Percentiles rank a stretch among this genome's conserved stretches.
Evolutionary conservation across 2,888 invertebrate genomes (phyloP).

Genomic region (Andrena haemorrhoa): DNA sequence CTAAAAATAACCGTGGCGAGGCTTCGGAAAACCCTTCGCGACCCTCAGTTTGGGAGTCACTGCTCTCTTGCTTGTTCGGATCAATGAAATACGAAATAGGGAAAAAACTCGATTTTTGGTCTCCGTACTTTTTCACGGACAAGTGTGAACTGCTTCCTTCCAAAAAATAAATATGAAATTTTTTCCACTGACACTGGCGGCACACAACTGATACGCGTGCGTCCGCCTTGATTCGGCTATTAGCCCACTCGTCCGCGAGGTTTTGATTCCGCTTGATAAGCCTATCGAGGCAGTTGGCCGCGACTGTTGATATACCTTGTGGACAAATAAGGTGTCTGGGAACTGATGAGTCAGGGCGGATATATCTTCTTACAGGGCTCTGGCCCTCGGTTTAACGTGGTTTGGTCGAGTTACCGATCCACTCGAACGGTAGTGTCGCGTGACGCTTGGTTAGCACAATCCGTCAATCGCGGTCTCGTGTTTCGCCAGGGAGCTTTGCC

Average conservation of each 20-base stretch:
- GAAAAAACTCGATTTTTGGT: too few species aligned
- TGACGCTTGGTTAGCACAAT: constrained; percentile 50
- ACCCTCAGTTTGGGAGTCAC: too few species aligned
- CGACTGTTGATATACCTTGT: constrained; percentile 26
- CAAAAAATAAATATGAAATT: too few species aligned
- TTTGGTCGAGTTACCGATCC: constrained; percentile 60
- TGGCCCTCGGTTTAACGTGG: constrained; percentile 49
- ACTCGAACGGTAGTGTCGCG: constrained; percentile 32
- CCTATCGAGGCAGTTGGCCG: background rate
- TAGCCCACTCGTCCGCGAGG: background rate
- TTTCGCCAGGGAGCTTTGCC: constrained; percentile 41
- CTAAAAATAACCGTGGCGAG: too few species aligned
- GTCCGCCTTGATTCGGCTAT: background rate
- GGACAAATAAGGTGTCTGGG: constrained; percentile 59
- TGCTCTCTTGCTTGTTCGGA: too few species aligned
- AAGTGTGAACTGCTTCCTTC: too few species aligned
- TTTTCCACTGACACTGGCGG: too few species aligned
- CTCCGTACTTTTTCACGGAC: too few species aligned
- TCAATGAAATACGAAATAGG: too few species aligned
- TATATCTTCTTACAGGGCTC: constrained; percentile 65
- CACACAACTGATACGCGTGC: too few species aligned
- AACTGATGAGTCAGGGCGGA: constrained; percentile 68
- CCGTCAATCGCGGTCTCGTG: constrained; percentile 43
- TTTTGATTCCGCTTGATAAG: background rate
- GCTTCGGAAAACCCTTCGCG: too few species aligned